These are phyloP conservation scores for Pristionchus mayeri DNA, from an alignment of 2,888 invertebrate species.

Conservation along the genomic window DNA sequence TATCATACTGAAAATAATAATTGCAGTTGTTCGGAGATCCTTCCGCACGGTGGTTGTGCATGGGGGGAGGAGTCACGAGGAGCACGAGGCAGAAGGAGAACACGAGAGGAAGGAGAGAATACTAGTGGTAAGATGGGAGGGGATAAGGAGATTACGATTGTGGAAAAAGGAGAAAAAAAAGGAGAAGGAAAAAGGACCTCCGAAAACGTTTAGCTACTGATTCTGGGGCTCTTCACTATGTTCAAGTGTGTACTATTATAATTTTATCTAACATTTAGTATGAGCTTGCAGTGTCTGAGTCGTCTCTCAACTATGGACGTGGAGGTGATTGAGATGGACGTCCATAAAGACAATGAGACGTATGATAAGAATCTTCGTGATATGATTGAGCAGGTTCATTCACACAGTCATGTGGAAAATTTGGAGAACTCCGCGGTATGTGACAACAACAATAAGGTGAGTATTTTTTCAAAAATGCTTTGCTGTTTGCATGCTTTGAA, in stretches of 20 bases:
- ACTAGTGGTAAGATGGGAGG: neutral
- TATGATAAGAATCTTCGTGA: neutral
- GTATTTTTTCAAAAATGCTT: no score
- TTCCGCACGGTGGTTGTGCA: slow-evolving; percentile 4
- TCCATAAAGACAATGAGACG: no score
- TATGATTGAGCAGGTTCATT: slow-evolving; percentile 52
- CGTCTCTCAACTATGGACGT: neutral
- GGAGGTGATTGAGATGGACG: neutral
- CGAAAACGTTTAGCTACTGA: no score
- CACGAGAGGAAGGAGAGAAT: slow-evolving; percentile 43
- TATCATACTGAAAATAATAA: neutral
- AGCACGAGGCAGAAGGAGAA: slow-evolving; percentile 13
- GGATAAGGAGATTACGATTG: neutral
- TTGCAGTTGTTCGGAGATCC: neutral
- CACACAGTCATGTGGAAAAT: slow-evolving; percentile 48
- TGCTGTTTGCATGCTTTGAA: no score
- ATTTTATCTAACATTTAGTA: no score
- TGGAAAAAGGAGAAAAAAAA: neutral
- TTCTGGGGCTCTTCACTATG: no score
- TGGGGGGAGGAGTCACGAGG: slow-evolving; percentile 5
- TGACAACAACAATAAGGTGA: neutral
- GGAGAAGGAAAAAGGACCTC: neutral
- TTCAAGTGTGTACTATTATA: no score
- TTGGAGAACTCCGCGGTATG: slow-evolving; percentile 34
- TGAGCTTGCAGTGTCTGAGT: neutral